A percentile compares a stretch with the other conserved stretches of the same genome.
Conservation (phyloP, 2,888 invertebrate genomes). For the Sipha maydis region DNA sequence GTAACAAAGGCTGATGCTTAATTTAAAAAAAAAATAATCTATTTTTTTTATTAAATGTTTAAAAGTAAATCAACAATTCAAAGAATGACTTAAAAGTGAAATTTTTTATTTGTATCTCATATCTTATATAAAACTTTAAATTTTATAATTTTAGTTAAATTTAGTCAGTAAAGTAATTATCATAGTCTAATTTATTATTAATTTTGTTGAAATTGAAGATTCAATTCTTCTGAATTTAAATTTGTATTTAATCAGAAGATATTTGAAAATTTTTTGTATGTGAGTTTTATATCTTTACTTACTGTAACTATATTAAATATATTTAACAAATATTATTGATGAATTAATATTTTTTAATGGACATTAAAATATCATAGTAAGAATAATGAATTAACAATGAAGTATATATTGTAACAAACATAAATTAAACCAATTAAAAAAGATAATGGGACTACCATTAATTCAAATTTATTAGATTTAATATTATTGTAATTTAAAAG, state of each 20-base stretch:
- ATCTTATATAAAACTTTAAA: constrained; percentile 21
- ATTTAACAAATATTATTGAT: neutral
- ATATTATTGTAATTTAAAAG: too few relatives aligned
- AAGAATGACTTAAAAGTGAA: constrained; percentile 22
- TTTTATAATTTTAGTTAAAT: constrained; percentile 23
- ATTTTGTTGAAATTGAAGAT: constrained; percentile 26
- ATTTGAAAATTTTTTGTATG: neutral
- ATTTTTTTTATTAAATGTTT: constrained; percentile 13
- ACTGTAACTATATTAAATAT: neutral
- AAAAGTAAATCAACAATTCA: constrained; percentile 6
- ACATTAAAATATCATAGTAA: neutral
- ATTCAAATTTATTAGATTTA: too few relatives aligned
- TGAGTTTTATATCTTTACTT: neutral
- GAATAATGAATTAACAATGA: too few relatives aligned
- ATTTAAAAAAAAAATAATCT: neutral
- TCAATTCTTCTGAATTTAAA: too few relatives aligned
- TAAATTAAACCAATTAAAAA: too few relatives aligned
- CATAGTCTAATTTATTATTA: constrained; percentile 22
- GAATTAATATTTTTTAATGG: neutral
- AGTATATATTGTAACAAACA: too few relatives aligned
- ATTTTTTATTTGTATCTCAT: constrained; percentile 31
- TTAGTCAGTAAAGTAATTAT: constrained; percentile 16
- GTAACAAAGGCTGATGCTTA: constrained; percentile 40
- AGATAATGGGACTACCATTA: too few relatives aligned
- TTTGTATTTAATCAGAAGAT: neutral